These are phyloP conservation scores for Phataginus tetradactyla DNA, from an alignment of 2,797 vertebrate species.

Conservation along the genomic window DNA sequence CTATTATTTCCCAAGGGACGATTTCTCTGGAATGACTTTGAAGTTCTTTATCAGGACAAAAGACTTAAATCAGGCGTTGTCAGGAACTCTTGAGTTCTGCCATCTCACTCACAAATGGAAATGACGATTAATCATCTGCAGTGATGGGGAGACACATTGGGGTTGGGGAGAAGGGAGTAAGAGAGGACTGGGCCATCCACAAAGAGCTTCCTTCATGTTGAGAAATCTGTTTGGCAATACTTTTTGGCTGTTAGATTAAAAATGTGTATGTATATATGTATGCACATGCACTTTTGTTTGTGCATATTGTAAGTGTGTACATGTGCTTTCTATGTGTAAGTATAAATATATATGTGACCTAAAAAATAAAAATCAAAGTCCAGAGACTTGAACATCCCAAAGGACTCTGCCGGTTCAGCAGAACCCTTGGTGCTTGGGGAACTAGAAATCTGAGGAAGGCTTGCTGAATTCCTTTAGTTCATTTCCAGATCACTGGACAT, in stretches of 20 bases:
- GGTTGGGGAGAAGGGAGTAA: background rate
- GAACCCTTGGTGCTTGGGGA: background rate
- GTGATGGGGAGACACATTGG: background rate
- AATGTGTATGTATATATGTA: background rate
- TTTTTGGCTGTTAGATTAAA: background rate
- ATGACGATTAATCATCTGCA: background rate
- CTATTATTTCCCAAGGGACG: slow-evolving; percentile 24
- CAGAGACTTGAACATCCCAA: background rate
- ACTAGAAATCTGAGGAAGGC: background rate
- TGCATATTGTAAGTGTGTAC: background rate
- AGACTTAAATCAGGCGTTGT: slow-evolving; percentile 52
- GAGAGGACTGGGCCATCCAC: background rate
- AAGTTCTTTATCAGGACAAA: slow-evolving; percentile 50
- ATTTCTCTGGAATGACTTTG: slow-evolving; percentile 22
- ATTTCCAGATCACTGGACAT: background rate
- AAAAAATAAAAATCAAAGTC: background rate
- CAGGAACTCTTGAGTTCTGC: slow-evolving; percentile 47
- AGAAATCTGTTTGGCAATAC: background rate
- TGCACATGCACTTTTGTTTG: background rate
- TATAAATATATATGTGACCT: background rate
- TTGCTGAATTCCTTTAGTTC: background rate
- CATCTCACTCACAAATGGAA: slow-evolving; percentile 28
- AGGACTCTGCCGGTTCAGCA: background rate
- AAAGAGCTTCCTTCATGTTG: background rate
- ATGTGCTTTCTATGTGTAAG: background rate